These are phyloP conservation scores for Ophion ventricosus DNA, from an alignment of 2,888 invertebrate species.

Conservation along the genomic window DNA sequence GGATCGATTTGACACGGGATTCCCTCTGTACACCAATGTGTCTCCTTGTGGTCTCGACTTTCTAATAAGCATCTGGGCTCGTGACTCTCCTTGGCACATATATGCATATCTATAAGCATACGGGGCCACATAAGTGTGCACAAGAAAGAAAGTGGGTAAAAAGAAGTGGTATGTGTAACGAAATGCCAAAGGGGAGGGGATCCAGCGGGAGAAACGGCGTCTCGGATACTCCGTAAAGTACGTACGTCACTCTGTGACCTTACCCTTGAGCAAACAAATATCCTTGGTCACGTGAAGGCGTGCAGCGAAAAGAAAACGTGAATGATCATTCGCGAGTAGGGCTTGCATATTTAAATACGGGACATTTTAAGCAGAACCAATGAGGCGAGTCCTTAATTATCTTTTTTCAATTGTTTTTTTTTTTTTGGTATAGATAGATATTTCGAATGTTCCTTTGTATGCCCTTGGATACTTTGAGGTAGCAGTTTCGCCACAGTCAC, in stretches of 20 bases:
- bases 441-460: neutral
- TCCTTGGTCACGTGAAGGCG: constrained; percentile 72
- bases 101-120: constrained; percentile 9
- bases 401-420: neutral
- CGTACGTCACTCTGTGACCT: constrained; percentile 71
- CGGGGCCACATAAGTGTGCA: constrained; percentile 14
- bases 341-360: constrained; percentile 21
- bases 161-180: constrained; percentile 22
- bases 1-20: constrained; percentile 10
- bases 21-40: neutral
- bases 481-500: no score
- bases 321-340: constrained; percentile 39
- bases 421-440: neutral
- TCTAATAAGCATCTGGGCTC: constrained; percentile 44
- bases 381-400: neutral
- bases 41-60: constrained; percentile 49
- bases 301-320: constrained; percentile 55
- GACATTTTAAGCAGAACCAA: neutral
- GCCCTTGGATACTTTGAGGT: neutral
- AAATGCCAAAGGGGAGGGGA: constrained; percentile 30
- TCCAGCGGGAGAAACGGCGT: constrained; percentile 36
- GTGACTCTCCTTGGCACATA: constrained; percentile 34
- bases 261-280: constrained; percentile 76
- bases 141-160: constrained; percentile 17
- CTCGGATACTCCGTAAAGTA: constrained; percentile 50